Percentiles rank a stretch among this genome's conserved stretches.
Conservation (phyloP, 2,888 invertebrate species). For the Saturnia pavonia region DNA sequence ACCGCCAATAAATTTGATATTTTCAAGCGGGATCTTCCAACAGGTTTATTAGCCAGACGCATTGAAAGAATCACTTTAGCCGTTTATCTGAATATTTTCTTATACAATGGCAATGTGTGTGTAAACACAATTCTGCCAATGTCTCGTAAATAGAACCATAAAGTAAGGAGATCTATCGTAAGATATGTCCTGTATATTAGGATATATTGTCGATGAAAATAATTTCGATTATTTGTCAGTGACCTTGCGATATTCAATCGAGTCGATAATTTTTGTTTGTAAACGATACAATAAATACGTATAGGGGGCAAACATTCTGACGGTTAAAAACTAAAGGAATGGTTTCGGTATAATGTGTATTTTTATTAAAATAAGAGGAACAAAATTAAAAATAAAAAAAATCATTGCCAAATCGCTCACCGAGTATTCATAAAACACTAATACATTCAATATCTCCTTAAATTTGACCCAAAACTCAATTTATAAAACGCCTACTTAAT, state of each 20-base stretch:
- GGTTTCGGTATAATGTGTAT: slow-evolving; percentile 1
- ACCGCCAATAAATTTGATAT: too few species aligned
- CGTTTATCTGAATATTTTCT: background rate
- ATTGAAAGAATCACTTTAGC: background rate
- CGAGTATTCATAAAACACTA: background rate
- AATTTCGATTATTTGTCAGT: background rate
- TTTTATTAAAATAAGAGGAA: background rate
- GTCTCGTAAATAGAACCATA: too few species aligned
- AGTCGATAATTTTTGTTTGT: background rate
- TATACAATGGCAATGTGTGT: too few species aligned
- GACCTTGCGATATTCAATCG: background rate
- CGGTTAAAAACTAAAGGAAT: background rate
- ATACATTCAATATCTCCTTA: background rate
- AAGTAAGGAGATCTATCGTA: too few species aligned
- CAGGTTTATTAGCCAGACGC: background rate
- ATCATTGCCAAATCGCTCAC: background rate
- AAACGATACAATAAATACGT: background rate
- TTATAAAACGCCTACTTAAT: background rate
- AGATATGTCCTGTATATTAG: too few species aligned
- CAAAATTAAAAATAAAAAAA: background rate
- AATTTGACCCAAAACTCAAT: background rate
- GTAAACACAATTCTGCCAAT: too few species aligned
- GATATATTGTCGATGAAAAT: background rate
- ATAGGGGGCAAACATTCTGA: background rate
- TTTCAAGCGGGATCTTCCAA: too few species aligned